phyloP scores from a whole-genome alignment of 2,797 vertebrate species.

The Dicrostonyx torquatus region DNA sequence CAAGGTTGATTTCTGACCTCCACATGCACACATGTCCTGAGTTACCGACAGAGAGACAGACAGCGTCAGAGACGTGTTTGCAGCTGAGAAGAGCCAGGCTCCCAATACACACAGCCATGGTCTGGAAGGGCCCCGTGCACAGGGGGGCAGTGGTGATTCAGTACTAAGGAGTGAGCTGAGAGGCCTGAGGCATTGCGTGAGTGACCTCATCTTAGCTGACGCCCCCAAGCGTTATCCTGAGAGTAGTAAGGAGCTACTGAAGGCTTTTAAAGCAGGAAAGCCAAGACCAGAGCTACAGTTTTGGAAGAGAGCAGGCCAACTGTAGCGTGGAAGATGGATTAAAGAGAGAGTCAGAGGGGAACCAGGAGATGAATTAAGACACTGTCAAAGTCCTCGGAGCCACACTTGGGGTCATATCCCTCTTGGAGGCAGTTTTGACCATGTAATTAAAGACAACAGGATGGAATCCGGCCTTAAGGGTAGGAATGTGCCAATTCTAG shows the following conservation, averaged over 20 bases:
- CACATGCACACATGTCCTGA: neutral
- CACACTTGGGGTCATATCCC: neutral
- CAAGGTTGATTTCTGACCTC: neutral
- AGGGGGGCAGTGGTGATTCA: neutral
- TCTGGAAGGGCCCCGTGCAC: neutral
- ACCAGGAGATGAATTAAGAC: neutral
- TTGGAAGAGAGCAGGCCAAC: neutral
- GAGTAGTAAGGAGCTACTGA: neutral
- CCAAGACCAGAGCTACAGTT: neutral
- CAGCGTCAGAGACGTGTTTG: neutral
- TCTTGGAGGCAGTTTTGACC: neutral
- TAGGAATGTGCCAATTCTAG: neutral
- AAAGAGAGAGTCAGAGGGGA: neutral
- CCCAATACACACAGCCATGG: neutral
- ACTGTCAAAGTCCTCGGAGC: neutral
- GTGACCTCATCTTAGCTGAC: neutral
- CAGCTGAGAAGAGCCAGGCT: neutral
- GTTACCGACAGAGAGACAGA: neutral
- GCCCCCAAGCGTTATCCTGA: neutral
- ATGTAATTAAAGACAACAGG: slow-evolving; percentile 6
- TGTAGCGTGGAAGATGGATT: neutral
- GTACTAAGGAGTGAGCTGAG: neutral
- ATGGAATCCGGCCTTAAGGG: neutral
- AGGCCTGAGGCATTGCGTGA: rapidly evolving
- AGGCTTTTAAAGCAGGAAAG: neutral